These are phyloP conservation scores for Brachionus angularis DNA, from an alignment of 1,140 invertebrate species.

Conservation along the genomic window DNA sequence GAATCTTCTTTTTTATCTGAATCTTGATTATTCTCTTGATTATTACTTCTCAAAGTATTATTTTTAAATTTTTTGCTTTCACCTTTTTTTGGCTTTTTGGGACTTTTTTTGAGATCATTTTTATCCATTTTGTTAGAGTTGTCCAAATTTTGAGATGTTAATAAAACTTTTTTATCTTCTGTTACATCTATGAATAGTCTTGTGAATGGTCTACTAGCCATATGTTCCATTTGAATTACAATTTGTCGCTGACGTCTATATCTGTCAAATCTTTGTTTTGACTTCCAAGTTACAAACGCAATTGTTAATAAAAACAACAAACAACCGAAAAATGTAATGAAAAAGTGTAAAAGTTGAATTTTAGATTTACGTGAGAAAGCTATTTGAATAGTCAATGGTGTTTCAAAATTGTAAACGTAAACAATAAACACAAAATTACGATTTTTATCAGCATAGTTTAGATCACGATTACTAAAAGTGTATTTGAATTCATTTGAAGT, in stretches of 20 bases:
- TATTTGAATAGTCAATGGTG: constrained; percentile 16
- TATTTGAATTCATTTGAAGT: neutral
- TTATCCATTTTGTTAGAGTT: neutral
- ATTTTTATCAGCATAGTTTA: constrained; percentile 18
- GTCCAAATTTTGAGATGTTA: too few species aligned
- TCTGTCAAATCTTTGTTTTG: constrained; percentile 36
- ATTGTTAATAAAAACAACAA: constrained; percentile 13
- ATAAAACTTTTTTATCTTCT: neutral
- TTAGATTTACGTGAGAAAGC: constrained; percentile 38
- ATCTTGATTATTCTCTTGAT: neutral
- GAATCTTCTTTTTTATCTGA: neutral
- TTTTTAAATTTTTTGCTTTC: neutral
- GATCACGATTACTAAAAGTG: constrained; percentile 7
- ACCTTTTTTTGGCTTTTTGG: neutral
- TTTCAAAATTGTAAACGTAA: constrained; percentile 22
- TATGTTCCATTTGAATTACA: constrained; percentile 41
- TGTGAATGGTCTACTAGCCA: constrained; percentile 39
- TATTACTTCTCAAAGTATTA: too few species aligned
- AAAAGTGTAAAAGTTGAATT: constrained; percentile 37
- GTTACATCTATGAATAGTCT: constrained; percentile 14
- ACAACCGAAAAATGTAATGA: constrained; percentile 39
- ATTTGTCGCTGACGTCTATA: constrained; percentile 39
- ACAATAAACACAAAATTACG: constrained; percentile 29
- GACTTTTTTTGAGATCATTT: neutral
- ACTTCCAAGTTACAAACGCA: constrained; percentile 38